Evolutionary conservation across 53 echinoderm and acorn worm genomes (phyloP).

Genomic region (Holothuria scabra): DNA sequence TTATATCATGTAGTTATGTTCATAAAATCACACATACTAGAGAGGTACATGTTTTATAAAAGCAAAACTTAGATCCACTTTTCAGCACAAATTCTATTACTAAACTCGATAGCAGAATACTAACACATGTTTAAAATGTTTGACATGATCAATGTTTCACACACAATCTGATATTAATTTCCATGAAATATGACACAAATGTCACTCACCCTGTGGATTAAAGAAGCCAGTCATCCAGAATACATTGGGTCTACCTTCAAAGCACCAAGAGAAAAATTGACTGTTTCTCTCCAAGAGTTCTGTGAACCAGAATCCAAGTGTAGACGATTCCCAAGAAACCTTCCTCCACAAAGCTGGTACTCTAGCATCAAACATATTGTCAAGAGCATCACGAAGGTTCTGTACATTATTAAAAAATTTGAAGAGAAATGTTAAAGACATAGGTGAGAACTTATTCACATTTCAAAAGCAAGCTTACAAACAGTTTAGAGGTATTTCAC

Average conservation of each 20-base stretch:
- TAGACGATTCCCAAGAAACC: constrained; percentile 93
- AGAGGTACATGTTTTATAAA: too few relatives aligned
- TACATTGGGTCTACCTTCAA: constrained; percentile 88
- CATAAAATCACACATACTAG: too few relatives aligned
- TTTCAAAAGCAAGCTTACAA: not conserved
- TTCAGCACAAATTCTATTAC: too few relatives aligned
- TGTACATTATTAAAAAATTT: constrained; percentile 15
- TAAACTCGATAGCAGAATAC: too few relatives aligned
- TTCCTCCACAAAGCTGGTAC: constrained; percentile 95
- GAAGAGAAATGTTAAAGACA: not conserved
- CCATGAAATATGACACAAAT: too few relatives aligned
- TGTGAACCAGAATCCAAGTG: constrained; percentile 97
- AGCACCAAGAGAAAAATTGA: constrained; percentile 92
- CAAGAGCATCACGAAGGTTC: constrained; percentile 96
- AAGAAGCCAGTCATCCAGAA: constrained; percentile 99
- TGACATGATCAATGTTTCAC: too few relatives aligned
- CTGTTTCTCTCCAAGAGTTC: constrained; percentile 86
- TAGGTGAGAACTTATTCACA: not conserved
- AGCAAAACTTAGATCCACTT: too few relatives aligned
- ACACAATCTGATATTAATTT: too few relatives aligned
- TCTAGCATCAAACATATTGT: constrained; percentile 97
- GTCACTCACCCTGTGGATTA: constrained; percentile 86
- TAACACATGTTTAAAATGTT: too few relatives aligned
- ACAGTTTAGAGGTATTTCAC: too few relatives aligned
- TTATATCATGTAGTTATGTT: too few relatives aligned